Conservation (phyloP, 2,888 invertebrate genomes). For the Dasypolia templi region DNA sequence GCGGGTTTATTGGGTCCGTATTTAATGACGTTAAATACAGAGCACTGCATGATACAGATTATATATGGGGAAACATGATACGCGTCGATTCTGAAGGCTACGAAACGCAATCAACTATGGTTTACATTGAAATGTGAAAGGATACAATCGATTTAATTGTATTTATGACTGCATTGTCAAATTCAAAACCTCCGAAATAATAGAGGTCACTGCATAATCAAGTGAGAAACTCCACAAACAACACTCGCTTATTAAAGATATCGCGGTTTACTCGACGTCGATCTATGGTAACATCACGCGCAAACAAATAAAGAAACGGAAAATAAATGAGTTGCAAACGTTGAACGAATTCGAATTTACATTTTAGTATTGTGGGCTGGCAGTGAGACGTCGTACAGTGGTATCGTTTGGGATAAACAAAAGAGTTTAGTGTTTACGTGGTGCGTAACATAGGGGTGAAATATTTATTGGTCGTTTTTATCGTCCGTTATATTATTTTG, state of each 20-base stretch:
- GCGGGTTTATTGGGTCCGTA: constrained; percentile 76
- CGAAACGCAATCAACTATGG: constrained; percentile 64
- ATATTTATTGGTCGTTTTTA: constrained; percentile 80
- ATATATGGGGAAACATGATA: constrained; percentile 75
- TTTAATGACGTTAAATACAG: constrained; percentile 73
- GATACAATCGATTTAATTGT: constrained; percentile 69
- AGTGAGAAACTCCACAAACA: constrained; percentile 30
- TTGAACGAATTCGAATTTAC: constrained; percentile 56
- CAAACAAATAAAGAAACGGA: constrained; percentile 62
- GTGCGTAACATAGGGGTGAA: constrained; percentile 77
- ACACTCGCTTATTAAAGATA: constrained; percentile 21
- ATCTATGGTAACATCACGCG: constrained; percentile 49
- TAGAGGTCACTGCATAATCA: constrained; percentile 50
- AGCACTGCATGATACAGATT: constrained; percentile 73
- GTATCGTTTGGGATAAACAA: constrained; percentile 50
- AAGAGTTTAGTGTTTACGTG: constrained; percentile 58
- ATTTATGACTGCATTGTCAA: constrained; percentile 63
- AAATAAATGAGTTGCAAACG: constrained; percentile 61
- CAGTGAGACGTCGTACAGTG: constrained; percentile 35
- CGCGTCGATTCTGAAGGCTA: constrained; percentile 72
- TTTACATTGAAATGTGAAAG: constrained; percentile 76
- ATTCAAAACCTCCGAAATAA: constrained; percentile 47
- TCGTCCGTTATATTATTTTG: constrained; percentile 73
- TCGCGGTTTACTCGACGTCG: constrained; percentile 24
- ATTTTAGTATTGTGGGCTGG: constrained; percentile 65